These are phyloP conservation scores for Microplitis deprimator DNA, from an alignment of 2,888 invertebrate species.

Conservation along the genomic window DNA sequence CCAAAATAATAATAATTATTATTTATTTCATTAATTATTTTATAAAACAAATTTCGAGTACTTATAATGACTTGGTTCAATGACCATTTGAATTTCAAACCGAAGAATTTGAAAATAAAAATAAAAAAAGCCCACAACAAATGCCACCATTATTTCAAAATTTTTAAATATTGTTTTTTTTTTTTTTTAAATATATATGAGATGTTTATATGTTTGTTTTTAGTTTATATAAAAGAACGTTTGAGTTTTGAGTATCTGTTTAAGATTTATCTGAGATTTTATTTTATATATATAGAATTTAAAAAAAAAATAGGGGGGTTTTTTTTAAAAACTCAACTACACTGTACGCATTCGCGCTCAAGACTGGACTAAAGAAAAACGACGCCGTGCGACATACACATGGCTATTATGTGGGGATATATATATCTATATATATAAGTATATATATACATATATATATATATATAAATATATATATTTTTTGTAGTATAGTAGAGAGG, in stretches of 20 bases:
- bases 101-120: constrained; percentile 62
- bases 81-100: constrained; percentile 63
- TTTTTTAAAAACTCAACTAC: constrained; percentile 47
- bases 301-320: not conserved
- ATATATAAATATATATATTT: constrained; percentile 2
- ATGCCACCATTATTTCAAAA: constrained; percentile 57
- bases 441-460: constrained; percentile 7
- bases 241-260: not conserved
- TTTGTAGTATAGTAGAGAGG: constrained; percentile 41
- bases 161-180: not conserved
- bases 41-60: constrained; percentile 62
- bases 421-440: not conserved
- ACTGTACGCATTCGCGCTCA: constrained; percentile 62
- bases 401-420: constrained; percentile 44
- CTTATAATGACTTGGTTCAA: constrained; percentile 61
- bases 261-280: not conserved
- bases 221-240: not conserved
- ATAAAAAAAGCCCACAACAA: constrained; percentile 63
- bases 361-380: constrained; percentile 56
- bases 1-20: no score
- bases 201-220: not conserved
- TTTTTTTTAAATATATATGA: not conserved
- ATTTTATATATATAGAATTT: not conserved
- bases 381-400: constrained; percentile 40
- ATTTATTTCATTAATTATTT: constrained; percentile 23